These are phyloP conservation scores for Chrysaora quinquecirrha DNA, from an alignment of 30 jellyfish, hydroid and myxozoan species.

Conservation along the genomic window DNA sequence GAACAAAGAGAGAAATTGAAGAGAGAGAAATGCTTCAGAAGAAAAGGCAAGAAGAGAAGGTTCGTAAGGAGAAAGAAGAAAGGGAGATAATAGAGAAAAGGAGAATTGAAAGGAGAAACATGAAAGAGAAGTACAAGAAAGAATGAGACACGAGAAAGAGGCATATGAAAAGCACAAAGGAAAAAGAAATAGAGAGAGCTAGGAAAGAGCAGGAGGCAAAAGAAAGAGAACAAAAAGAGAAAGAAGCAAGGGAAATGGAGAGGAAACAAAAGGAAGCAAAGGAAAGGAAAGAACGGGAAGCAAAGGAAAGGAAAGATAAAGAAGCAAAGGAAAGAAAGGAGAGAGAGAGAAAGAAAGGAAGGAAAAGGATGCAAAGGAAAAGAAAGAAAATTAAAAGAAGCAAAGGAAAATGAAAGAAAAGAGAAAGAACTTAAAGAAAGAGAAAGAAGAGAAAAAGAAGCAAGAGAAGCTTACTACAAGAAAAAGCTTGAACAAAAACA, in stretches of 20 bases:
- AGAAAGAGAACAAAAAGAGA: constrained; percentile 34
- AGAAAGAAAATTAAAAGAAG: constrained; percentile 3
- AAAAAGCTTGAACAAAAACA: constrained; percentile 51
- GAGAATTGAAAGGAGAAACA: constrained; percentile 64
- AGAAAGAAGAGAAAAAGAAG: constrained; percentile 19
- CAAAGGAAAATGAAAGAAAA: constrained; percentile 20
- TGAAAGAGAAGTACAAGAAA: constrained; percentile 50
- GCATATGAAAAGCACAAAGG: constrained; percentile 1
- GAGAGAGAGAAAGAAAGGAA: neutral
- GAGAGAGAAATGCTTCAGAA: constrained; percentile 50
- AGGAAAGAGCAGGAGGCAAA: constrained; percentile 19
- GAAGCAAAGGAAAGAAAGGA: constrained; percentile 15
- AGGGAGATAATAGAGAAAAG: constrained; percentile 27
- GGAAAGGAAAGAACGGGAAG: constrained; percentile 10
- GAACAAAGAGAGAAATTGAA: constrained; percentile 83
- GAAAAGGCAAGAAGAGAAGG: constrained; percentile 49
- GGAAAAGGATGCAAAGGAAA: no score
- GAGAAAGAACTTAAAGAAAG: constrained; percentile 27
- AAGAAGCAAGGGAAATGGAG: constrained; percentile 35
- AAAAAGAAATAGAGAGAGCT: constrained; percentile 24
- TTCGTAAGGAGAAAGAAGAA: constrained; percentile 40
- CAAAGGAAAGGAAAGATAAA: constrained; percentile 21
- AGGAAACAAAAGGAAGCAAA: constrained; percentile 15
- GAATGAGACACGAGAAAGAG: constrained; percentile 38
- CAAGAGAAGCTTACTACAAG: constrained; percentile 54